Evolutionary conservation across 1,140 invertebrate genomes (phyloP).

Genomic region (Globodera ellingtonae): DNA sequence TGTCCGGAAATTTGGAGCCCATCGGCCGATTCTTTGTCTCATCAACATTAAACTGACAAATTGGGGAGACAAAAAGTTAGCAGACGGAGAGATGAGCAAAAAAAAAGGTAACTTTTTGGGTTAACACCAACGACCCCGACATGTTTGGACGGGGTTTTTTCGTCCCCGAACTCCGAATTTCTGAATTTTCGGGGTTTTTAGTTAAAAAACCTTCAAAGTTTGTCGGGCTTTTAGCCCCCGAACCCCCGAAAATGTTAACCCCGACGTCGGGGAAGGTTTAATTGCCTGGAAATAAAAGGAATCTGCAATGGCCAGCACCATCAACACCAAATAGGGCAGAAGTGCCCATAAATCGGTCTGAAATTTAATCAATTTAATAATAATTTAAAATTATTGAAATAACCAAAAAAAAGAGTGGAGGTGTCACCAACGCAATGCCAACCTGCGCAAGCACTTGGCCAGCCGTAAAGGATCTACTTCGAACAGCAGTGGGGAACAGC

Average conservation of each 20-base stretch:
- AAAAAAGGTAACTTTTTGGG: background rate
- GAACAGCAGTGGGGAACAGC: slow-evolving; percentile 58
- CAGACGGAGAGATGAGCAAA: background rate
- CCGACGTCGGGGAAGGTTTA: too few relatives aligned
- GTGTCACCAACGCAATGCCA: slow-evolving; percentile 55
- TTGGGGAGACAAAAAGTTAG: slow-evolving; percentile 15
- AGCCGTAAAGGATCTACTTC: slow-evolving; percentile 55
- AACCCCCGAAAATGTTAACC: too few relatives aligned
- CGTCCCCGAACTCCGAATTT: too few relatives aligned
- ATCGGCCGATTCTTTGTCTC: slow-evolving; percentile 51
- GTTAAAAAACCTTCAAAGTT: background rate
- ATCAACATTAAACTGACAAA: slow-evolving; percentile 40
- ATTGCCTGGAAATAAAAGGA: slow-evolving; percentile 31
- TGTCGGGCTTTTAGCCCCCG: too few relatives aligned
- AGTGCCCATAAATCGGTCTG: slow-evolving; percentile 44
- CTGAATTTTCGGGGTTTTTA: too few relatives aligned
- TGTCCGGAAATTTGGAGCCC: slow-evolving; percentile 42
- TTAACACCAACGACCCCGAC: too few relatives aligned
- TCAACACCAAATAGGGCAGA: slow-evolving; percentile 40
- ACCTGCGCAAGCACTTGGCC: slow-evolving; percentile 50
- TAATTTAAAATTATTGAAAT: background rate
- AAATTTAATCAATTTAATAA: slow-evolving; percentile 21
- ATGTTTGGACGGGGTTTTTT: too few relatives aligned
- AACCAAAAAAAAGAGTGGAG: slow-evolving; percentile 56
- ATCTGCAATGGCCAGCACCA: slow-evolving; percentile 35